A percentile compares a stretch with the other conserved stretches of the same genome.
These are phyloP conservation scores for Drosophila greeni DNA, from an alignment of 2,888 invertebrate genomes.

Conservation along the genomic window DNA sequence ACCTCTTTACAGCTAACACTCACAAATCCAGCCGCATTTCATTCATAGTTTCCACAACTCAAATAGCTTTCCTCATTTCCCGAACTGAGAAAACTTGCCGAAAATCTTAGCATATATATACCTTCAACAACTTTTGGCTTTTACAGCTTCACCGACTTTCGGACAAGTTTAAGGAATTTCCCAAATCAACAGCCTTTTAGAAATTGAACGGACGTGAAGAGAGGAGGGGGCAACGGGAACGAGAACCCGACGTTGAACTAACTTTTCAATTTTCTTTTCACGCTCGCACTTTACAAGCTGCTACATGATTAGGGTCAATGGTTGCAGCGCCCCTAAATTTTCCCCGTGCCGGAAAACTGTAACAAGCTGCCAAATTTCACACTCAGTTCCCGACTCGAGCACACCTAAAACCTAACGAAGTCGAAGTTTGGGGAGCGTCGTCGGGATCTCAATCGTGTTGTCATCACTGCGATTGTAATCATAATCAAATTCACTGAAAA, in stretches of 20 bases:
- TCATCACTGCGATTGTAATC: constrained; percentile 36
- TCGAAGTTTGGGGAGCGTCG: constrained; percentile 45
- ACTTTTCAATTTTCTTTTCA: constrained; percentile 68
- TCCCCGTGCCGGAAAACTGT: constrained; percentile 26
- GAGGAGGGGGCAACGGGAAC: not conserved
- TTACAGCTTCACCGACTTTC: constrained; percentile 21
- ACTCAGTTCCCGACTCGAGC: constrained; percentile 43
- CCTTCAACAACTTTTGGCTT: constrained; percentile 37
- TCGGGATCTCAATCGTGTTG: constrained; percentile 23
- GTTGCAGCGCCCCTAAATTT: constrained; percentile 22
- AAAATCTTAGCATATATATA: constrained; percentile 24
- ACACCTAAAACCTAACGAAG: constrained; percentile 59
- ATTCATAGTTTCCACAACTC: constrained; percentile 20
- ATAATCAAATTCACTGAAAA: constrained; percentile 51
- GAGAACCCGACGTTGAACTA: constrained; percentile 39
- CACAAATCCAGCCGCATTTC: constrained; percentile 15
- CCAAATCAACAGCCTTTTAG: constrained; percentile 64
- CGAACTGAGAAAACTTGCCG: constrained; percentile 21
- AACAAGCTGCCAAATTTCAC: constrained; percentile 73
- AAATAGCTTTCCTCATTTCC: constrained; percentile 33
- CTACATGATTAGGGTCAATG: constrained; percentile 69
- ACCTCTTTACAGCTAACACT: not conserved
- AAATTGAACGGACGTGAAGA: constrained; percentile 13
- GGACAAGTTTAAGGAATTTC: constrained; percentile 44
- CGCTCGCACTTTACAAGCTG: constrained; percentile 69